Evolutionary conservation across 1,140 invertebrate species (phyloP).

Genomic region (Cydia amplana): DNA sequence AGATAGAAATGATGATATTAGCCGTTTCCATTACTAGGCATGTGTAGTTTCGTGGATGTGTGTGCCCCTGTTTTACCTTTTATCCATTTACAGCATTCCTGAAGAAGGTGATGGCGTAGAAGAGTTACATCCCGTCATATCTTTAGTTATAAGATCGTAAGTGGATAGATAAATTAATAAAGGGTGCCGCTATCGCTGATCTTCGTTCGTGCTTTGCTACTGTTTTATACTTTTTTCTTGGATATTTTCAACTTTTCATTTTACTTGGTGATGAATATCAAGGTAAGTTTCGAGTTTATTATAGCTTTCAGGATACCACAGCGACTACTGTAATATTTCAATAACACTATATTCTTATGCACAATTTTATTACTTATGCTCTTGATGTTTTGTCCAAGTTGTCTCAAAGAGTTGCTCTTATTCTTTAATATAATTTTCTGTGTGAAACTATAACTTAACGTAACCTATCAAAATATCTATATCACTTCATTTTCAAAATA

Average conservation of each 20-base stretch:
- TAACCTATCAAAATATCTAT: not conserved
- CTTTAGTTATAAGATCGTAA: slow-evolving; percentile 81
- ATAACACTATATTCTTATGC: not conserved
- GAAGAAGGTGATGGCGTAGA: slow-evolving; percentile 86
- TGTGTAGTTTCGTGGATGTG: slow-evolving; percentile 46
- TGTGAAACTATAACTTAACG: not conserved
- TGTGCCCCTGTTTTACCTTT: slow-evolving; percentile 62
- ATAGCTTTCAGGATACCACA: not conserved
- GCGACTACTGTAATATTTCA: not conserved
- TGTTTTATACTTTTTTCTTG: slow-evolving; percentile 37
- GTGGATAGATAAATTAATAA: slow-evolving; percentile 50
- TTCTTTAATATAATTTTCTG: not conserved
- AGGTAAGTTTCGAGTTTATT: slow-evolving; percentile 1
- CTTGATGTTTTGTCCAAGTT: not conserved
- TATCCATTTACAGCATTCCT: slow-evolving; percentile 85
- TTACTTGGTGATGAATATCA: not conserved
- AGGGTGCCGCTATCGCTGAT: slow-evolving; percentile 42
- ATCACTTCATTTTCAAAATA: no score
- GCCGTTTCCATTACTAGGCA: not conserved
- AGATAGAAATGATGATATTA: not conserved
- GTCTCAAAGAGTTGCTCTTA: not conserved
- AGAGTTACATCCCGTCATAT: slow-evolving; percentile 72
- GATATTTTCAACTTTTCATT: not conserved
- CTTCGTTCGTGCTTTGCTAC: slow-evolving; percentile 42
- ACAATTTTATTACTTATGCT: not conserved